phyloP scores from a whole-genome alignment of 2,797 vertebrate genomes.

The Percopsis omiscomaycus region DNA sequence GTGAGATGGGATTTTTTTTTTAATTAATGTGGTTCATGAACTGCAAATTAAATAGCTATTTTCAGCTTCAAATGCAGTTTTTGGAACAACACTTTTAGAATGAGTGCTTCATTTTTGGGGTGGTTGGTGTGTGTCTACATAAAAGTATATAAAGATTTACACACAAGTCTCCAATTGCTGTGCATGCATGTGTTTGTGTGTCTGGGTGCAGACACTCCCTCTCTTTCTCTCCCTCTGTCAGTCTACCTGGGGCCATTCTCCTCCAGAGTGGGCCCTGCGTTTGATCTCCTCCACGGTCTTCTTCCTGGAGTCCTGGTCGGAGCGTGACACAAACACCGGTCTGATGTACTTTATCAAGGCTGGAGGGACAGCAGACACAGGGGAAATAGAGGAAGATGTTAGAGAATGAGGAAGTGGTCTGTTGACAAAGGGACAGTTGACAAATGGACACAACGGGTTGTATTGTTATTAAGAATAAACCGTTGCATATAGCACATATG shows the following conservation, averaged over 20 bases:
- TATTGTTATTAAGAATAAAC: too few species aligned
- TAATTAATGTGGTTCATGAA: too few species aligned
- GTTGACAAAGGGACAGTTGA: background rate
- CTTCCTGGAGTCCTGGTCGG: conserved; percentile 93
- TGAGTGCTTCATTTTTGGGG: background rate
- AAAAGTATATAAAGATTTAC: background rate
- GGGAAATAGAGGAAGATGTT: conserved; percentile 1
- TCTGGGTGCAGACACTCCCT: background rate
- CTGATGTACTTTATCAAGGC: conserved; percentile 95
- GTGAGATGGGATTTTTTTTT: too few species aligned
- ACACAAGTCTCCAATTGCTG: background rate
- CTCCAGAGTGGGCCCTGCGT: conserved; percentile 86
- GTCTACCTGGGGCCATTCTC: conserved; percentile 95
- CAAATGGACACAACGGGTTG: too few species aligned
- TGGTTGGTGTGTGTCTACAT: background rate
- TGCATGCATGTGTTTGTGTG: background rate
- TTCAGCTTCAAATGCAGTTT: too few species aligned
- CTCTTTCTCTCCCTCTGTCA: conserved; percentile 10
- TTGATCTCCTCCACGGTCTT: conserved; percentile 97
- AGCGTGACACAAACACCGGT: conserved; percentile 94
- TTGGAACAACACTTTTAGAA: background rate
- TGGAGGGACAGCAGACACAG: conserved; percentile 52
- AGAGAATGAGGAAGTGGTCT: background rate
- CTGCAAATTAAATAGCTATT: too few species aligned
- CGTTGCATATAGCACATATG: too few species aligned